Conservation (phyloP, 2,888 invertebrate species). For the Linnaemya tessellans region DNA sequence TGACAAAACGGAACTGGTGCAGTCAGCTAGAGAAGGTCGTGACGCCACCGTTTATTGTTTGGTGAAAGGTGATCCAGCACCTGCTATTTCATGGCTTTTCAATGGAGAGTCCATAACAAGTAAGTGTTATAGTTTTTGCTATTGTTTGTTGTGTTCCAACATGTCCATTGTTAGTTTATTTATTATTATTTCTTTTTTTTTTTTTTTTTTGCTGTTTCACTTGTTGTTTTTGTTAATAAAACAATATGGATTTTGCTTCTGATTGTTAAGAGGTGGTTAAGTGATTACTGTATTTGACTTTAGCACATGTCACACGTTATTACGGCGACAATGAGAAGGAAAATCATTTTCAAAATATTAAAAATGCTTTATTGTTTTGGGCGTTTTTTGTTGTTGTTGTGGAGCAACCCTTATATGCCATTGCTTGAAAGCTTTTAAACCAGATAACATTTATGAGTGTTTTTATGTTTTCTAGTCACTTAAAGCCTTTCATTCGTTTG, state of each 20-base stretch:
- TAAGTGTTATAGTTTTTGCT: conserved; percentile 74
- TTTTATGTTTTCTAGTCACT: too few relatives aligned
- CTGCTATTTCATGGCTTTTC: conserved; percentile 83
- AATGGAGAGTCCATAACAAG: conserved; percentile 83
- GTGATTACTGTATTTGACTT: conserved; percentile 44
- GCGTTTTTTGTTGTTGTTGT: too few relatives aligned
- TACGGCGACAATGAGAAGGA: background rate
- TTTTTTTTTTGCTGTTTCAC: background rate
- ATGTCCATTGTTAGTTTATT: conserved; percentile 2
- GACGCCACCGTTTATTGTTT: conserved; percentile 83
- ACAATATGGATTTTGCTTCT: conserved; percentile 30
- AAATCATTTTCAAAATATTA: background rate
- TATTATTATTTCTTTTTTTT: background rate
- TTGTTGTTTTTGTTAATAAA: conserved; percentile 8
- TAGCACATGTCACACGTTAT: conserved; percentile 3
- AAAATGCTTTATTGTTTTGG: background rate
- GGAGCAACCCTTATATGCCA: too few relatives aligned
- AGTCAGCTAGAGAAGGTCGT: conserved; percentile 84
- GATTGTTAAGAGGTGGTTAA: conserved; percentile 52
- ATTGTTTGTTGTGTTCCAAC: conserved; percentile 20
- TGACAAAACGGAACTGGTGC: conserved; percentile 84
- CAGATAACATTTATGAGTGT: too few relatives aligned
- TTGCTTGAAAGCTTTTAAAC: too few relatives aligned
- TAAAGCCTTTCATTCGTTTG: too few relatives aligned
- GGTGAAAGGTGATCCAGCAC: conserved; percentile 83